Conservation (phyloP, 2,888 invertebrate species). For the Atethmia centrago region DNA sequence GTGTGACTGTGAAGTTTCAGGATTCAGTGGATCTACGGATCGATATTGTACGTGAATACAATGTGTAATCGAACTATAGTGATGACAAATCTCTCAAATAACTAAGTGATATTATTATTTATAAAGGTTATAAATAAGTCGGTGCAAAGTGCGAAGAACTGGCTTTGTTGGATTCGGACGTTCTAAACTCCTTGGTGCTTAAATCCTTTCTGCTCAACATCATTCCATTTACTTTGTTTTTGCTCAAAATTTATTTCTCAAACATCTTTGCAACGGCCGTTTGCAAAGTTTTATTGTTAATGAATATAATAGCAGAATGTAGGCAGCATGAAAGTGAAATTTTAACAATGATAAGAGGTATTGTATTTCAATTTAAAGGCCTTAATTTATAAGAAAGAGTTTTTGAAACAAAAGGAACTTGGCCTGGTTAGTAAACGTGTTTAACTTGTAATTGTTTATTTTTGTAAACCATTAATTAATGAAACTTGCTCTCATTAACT, state of each 20-base stretch:
- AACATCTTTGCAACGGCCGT: slow-evolving; percentile 31
- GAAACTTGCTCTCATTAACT: slow-evolving; percentile 2
- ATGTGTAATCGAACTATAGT: slow-evolving; percentile 35
- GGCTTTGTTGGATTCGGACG: slow-evolving; percentile 39
- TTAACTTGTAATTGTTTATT: slow-evolving; percentile 16
- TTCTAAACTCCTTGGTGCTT: slow-evolving; percentile 36
- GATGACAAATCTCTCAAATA: slow-evolving; percentile 38
- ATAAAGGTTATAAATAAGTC: slow-evolving; percentile 49
- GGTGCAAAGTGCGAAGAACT: slow-evolving; percentile 51
- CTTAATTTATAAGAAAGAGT: slow-evolving; percentile 3
- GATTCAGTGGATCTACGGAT: slow-evolving; percentile 57
- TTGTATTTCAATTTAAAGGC: slow-evolving; percentile 45
- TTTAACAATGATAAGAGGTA: slow-evolving; percentile 29
- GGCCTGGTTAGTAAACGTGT: slow-evolving; percentile 20
- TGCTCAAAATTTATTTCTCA: slow-evolving; percentile 58
- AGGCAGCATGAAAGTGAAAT: slow-evolving; percentile 21
- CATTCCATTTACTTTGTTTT: slow-evolving; percentile 59
- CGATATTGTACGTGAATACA: slow-evolving; percentile 44
- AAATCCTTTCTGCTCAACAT: slow-evolving; percentile 48
- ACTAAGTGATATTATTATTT: slow-evolving; percentile 53
- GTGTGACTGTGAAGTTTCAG: slow-evolving; percentile 39
- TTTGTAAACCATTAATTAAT: slow-evolving; percentile 19
- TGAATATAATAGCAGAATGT: slow-evolving; percentile 54
- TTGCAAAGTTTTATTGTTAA: slow-evolving; percentile 49
- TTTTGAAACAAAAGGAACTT: slow-evolving; percentile 26